Evolutionary conservation across 2,888 invertebrate genomes (phyloP).

Genomic region (Parelbella ahira): DNA sequence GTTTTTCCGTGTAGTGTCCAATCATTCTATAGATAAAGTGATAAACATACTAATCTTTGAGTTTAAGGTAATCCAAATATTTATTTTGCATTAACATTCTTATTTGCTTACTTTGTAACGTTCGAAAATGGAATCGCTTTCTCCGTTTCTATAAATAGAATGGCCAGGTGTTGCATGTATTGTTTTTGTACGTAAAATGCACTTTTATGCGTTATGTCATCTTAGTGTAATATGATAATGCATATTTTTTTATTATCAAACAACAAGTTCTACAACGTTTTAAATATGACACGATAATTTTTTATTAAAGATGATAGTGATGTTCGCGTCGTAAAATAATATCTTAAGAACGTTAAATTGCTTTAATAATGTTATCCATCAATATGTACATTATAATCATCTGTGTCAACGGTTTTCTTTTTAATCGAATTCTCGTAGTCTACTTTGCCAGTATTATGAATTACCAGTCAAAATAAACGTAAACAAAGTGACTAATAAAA

Average conservation of each 20-base stretch:
- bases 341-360: too few relatives aligned
- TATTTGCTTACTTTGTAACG: constrained; percentile 25
- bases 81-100: constrained; percentile 25
- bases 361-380: too few relatives aligned
- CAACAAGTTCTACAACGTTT: not conserved
- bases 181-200: constrained; percentile 34
- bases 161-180: constrained; percentile 45
- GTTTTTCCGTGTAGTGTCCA: constrained; percentile 32
- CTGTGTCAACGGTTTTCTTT: too few relatives aligned
- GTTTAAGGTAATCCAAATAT: constrained; percentile 35
- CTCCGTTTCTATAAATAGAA: constrained; percentile 44
- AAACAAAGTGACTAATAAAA: too few relatives aligned
- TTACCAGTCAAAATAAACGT: too few relatives aligned
- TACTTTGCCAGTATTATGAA: too few relatives aligned
- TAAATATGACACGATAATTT: too few relatives aligned
- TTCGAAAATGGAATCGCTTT: constrained; percentile 31
- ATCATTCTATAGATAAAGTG: constrained; percentile 31
- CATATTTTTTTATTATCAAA: constrained; percentile 5
- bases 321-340: too few relatives aligned
- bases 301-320: not conserved
- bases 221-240: not conserved
- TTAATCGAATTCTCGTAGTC: too few relatives aligned
- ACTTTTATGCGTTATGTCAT: constrained; percentile 44
- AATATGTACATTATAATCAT: too few relatives aligned
- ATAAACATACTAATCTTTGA: constrained; percentile 27